A percentile compares a stretch with the other conserved stretches of the same genome.
phyloP scores from a whole-genome alignment of 2,797 vertebrate genomes.

The Erpetoichthys calabaricus region DNA sequence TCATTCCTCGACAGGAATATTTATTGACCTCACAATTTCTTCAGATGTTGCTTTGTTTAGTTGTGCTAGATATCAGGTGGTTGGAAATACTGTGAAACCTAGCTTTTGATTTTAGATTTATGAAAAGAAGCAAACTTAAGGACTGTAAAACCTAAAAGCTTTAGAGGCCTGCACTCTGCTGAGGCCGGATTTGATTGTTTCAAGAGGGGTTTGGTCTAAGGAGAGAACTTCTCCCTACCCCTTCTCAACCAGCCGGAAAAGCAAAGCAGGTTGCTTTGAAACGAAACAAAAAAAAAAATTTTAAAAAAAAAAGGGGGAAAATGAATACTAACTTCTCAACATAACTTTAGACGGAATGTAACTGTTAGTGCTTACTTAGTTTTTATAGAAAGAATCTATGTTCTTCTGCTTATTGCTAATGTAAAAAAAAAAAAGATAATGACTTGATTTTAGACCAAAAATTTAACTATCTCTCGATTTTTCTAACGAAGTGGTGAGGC shows the following conservation, averaged over 20 bases:
- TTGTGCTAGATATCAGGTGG: conserved; percentile 71
- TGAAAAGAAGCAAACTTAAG: conserved; percentile 28
- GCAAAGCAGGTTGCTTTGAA: conserved; percentile 43
- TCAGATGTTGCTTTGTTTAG: conserved; percentile 42
- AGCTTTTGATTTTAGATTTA: conserved; percentile 59
- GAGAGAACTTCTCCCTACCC: too few relatives aligned
- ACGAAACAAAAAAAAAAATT: conserved; percentile 29
- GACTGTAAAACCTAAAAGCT: conserved; percentile 26
- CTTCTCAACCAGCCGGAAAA: conserved; percentile 19
- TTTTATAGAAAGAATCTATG: conserved; percentile 71
- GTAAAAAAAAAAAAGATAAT: conserved; percentile 54
- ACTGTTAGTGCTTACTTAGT: conserved; percentile 70
- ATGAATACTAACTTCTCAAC: conserved; percentile 27
- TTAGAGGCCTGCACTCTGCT: not conserved
- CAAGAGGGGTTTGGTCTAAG: conserved; percentile 11
- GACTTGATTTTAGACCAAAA: conserved; percentile 85
- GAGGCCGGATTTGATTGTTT: conserved; percentile 12
- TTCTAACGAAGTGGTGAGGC: conserved; percentile 4
- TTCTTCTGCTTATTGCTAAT: conserved; percentile 69
- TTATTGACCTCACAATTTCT: conserved; percentile 47
- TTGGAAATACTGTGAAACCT: conserved; percentile 72
- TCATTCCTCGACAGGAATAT: conserved; percentile 25
- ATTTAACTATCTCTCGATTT: conserved; percentile 48
- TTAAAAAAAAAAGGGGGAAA: conserved; percentile 17
- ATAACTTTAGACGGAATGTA: conserved; percentile 73